A percentile compares a stretch with the other conserved stretches of the same genome.
Evolutionary conservation across 2,113 vertebrate genomes (phyloP).

Genomic region (Thamnophis sirtalis): DNA sequence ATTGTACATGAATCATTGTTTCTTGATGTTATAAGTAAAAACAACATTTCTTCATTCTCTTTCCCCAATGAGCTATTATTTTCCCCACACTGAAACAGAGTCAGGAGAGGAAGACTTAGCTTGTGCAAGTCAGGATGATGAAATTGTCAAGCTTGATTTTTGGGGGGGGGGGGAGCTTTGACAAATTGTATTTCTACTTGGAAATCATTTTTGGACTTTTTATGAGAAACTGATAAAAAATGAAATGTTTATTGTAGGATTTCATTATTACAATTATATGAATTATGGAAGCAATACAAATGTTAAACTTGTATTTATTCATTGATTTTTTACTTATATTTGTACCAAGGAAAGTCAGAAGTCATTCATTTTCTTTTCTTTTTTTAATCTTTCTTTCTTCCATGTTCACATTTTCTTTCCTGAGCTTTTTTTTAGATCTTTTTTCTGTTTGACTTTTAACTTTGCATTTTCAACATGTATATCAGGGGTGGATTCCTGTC

Average conservation of each 20-base stretch:
- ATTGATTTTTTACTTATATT: background rate
- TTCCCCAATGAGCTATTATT: background rate
- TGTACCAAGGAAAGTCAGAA: background rate
- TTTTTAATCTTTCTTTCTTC: background rate
- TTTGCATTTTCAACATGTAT: too few species aligned
- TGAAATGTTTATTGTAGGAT: background rate
- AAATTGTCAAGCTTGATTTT: background rate
- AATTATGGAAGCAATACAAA: background rate
- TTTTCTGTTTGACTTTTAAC: background rate
- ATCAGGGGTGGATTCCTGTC: too few species aligned
- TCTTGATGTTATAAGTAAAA: background rate
- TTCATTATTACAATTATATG: background rate
- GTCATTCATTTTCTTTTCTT: background rate
- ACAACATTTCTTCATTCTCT: background rate
- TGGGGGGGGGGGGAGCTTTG: accelerated
- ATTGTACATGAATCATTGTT: background rate
- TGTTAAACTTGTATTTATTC: background rate
- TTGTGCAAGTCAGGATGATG: background rate
- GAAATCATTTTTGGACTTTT: background rate
- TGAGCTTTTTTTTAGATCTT: background rate
- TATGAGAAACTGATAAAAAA: background rate
- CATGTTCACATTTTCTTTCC: background rate
- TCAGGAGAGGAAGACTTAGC: background rate
- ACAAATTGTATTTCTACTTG: background rate
- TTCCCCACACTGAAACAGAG: slow-evolving; percentile 1